Conservation (phyloP, 2,797 vertebrate species). For the Jordanella pulchra region DNA sequence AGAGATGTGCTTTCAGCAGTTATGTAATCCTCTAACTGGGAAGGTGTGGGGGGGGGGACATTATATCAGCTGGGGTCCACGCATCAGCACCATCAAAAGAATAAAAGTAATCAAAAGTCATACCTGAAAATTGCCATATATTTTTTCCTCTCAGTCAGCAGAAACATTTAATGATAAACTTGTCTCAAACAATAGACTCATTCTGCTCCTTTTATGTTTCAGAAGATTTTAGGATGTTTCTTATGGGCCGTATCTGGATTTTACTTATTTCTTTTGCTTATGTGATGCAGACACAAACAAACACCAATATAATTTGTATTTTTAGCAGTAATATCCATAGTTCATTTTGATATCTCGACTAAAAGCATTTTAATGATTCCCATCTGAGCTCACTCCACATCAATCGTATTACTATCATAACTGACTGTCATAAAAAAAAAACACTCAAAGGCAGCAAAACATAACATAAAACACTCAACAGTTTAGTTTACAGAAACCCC, state of each 20-base stretch:
- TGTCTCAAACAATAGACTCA: not conserved
- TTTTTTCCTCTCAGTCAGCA: not conserved
- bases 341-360: not conserved
- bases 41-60: slow-evolving; percentile 30
- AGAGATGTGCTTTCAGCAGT: slow-evolving; percentile 32
- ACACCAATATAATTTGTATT: not conserved
- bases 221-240: not conserved
- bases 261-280: not conserved
- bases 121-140: not conserved
- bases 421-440: too few species aligned
- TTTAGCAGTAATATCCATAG: not conserved
- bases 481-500: not conserved
- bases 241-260: not conserved
- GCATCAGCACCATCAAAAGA: too few species aligned
- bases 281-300: too few species aligned
- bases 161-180: not conserved
- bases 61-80: not conserved
- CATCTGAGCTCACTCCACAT: not conserved
- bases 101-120: not conserved
- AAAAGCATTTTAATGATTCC: not conserved
- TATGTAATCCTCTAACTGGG: slow-evolving; percentile 51
- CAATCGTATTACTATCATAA: too few species aligned
- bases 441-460: not conserved
- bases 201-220: not conserved
- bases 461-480: not conserved